These are phyloP conservation scores for Trichoplusia ni DNA, from an alignment of 1,140 invertebrate species.

Conservation along the genomic window DNA sequence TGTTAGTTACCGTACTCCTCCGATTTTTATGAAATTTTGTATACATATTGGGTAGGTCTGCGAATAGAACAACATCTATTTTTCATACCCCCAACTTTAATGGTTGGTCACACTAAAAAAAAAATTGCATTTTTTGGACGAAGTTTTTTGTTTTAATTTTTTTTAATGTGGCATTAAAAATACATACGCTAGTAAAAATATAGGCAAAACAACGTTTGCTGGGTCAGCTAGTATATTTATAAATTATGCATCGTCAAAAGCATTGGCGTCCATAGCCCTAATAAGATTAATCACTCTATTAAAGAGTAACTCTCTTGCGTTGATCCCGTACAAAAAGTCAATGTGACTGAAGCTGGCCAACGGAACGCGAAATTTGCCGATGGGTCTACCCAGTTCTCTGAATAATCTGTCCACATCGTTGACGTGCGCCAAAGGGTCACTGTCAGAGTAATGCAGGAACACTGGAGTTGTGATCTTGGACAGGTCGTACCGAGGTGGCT, in stretches of 20 bases:
- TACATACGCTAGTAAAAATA: no score
- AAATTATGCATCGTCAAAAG: background rate
- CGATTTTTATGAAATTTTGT: no score
- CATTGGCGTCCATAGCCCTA: slow-evolving; percentile 45
- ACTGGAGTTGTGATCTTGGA: slow-evolving; percentile 84
- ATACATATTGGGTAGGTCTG: no score
- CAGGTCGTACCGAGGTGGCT: slow-evolving; percentile 84
- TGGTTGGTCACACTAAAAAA: no score
- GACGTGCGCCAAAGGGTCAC: slow-evolving; percentile 86
- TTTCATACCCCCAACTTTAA: no score
- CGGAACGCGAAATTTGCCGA: slow-evolving; percentile 68
- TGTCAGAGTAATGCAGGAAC: slow-evolving; percentile 87
- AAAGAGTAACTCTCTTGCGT: slow-evolving; percentile 75
- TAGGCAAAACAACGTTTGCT: no score
- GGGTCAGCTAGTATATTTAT: no score
- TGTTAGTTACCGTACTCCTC: no score
- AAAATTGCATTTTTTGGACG: no score
- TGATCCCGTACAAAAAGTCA: slow-evolving; percentile 83
- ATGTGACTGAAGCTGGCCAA: slow-evolving; percentile 81
- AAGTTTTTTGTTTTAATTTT: no score
- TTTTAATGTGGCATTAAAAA: no score
- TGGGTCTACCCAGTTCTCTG: slow-evolving; percentile 81
- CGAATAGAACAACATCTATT: no score
- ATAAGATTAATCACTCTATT: slow-evolving; percentile 72
- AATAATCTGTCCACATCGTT: slow-evolving; percentile 83